phyloP scores from a whole-genome alignment of 2,888 invertebrate genomes.

The Platycheirus rosarum region DNA sequence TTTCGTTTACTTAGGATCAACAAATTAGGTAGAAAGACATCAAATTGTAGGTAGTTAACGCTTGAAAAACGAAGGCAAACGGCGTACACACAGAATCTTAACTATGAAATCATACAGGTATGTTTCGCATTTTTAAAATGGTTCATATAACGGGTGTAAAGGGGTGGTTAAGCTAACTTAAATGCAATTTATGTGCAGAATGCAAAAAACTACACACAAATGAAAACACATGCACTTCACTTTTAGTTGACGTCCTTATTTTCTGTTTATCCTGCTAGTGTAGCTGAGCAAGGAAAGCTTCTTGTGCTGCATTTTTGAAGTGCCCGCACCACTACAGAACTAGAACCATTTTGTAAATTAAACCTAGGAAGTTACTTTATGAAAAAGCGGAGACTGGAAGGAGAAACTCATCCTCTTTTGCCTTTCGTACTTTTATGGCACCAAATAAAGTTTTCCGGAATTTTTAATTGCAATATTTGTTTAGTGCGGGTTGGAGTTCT shows the following conservation, averaged over 20 bases:
- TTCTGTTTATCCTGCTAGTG: slow-evolving; percentile 46
- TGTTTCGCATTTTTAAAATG: no score
- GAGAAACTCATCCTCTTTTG: slow-evolving; percentile 30
- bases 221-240: slow-evolving; percentile 49
- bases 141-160: slow-evolving; percentile 8
- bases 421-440: slow-evolving; percentile 31
- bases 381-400: neutral
- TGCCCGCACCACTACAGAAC: slow-evolving; percentile 38
- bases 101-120: no score
- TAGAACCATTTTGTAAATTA: slow-evolving; percentile 49
- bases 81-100: no score
- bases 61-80: no score
- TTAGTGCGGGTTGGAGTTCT: slow-evolving; percentile 37
- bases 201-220: slow-evolving; percentile 38
- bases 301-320: slow-evolving; percentile 53
- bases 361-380: slow-evolving; percentile 30
- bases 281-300: slow-evolving; percentile 37
- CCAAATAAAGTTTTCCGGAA: slow-evolving; percentile 57
- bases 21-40: no score
- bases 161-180: slow-evolving; percentile 24
- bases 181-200: slow-evolving; percentile 43
- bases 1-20: no score
- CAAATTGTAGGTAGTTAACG: no score
- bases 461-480: slow-evolving; percentile 56
- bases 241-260: slow-evolving; percentile 47